Percentiles rank a stretch among this genome's conserved stretches.
Evolutionary conservation across 2,113 vertebrate genomes (phyloP).

Genomic region (Lipophrys pholis): DNA sequence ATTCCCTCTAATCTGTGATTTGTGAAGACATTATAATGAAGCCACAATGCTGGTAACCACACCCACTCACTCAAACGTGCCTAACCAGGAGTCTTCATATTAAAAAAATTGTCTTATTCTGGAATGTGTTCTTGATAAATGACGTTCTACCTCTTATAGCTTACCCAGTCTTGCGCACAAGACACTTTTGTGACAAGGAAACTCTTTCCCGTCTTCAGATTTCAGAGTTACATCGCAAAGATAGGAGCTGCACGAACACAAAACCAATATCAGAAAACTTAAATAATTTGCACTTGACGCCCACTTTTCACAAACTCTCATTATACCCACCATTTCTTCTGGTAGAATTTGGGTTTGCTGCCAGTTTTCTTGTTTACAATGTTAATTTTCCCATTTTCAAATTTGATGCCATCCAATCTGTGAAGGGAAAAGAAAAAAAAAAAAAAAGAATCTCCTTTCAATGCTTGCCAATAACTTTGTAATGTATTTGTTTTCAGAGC

Average conservation of each 20-base stretch:
- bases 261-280: neutral
- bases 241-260: constrained; percentile 84
- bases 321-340: constrained; percentile 87
- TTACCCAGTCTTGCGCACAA: constrained; percentile 96
- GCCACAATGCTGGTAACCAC: too few relatives aligned
- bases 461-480: neutral
- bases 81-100: too few relatives aligned
- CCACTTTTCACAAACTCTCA: neutral
- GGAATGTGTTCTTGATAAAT: too few relatives aligned
- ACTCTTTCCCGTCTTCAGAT: constrained; percentile 95
- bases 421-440: constrained; percentile 11
- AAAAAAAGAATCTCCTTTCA: neutral
- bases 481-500: neutral
- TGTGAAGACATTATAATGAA: too few relatives aligned
- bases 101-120: too few relatives aligned
- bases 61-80: too few relatives aligned
- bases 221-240: constrained; percentile 94
- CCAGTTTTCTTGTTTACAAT: constrained; percentile 87
- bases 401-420: constrained; percentile 93
- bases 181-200: constrained; percentile 95
- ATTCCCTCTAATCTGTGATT: too few relatives aligned
- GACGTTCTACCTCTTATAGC: constrained; percentile 32
- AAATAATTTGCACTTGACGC: neutral
- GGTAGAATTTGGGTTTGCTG: constrained; percentile 88
- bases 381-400: constrained; percentile 91